Base-by-base conservation (phyloP, 2,888 invertebrate species). In the Vanessa cardui region DNA sequence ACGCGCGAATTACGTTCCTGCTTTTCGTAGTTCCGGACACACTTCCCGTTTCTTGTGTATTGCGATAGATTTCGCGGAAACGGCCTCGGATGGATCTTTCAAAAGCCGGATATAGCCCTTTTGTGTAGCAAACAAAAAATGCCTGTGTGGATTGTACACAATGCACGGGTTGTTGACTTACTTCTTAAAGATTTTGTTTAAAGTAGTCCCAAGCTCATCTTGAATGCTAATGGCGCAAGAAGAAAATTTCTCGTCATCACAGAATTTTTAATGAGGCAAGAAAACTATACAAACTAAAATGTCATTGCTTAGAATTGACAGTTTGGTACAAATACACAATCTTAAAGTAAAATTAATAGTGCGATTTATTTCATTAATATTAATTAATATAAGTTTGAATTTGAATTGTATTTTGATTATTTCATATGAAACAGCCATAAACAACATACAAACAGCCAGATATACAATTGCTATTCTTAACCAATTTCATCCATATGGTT, bases 1-100 rank as follows among this genome's bases (percentile, higher is more conserved):
- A 79, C 82, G 83, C 81, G 80, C 83, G 85, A 89, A 86, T 87
- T 83, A 78, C 54, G 64, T 76, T 58, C 58, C 31, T 80, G 77
- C 86, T 87, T 89, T 86, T 83, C 80, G 83, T 85, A 86, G 85
- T 92, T 92, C 91, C 91, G 92, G 90, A 86, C 85, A 90, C 84
- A 87, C 90, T 90, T 91, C 91, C 91, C 85, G 89, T 89, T 89
- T 87, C 85, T 90, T 89, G 83, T 89, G 83, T 86, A 80, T 87
- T 86, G 86, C 87, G 84, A 88, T 86, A 85, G 84, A 86, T 89
- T 90, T 90, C 90, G 86, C 89, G 88, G 90, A 90, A 91, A 85
- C 83, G 78, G 77, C 76, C 83, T 83, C 81, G 78, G 79, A 74
- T 77, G 79, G 81, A 85, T 86, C 84, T 85, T 80, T 83, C 75